phyloP scores from a whole-genome alignment of 2,888 invertebrate genomes.

The Pollenia angustigena region DNA sequence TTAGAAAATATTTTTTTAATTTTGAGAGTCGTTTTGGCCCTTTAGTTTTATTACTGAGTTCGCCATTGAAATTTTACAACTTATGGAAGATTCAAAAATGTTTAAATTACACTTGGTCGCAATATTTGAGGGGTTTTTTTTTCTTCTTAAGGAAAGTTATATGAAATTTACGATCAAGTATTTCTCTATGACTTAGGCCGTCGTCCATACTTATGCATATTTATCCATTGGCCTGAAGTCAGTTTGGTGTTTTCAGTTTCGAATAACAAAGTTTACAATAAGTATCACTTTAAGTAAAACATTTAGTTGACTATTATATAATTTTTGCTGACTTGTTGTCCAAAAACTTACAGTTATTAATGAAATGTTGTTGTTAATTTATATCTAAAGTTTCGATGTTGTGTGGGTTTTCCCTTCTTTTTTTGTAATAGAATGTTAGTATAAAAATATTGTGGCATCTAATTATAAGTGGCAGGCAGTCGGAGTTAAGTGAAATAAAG shows the following conservation, averaged over 20 bases:
- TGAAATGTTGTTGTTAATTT: constrained; percentile 21
- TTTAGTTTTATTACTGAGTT: constrained; percentile 1
- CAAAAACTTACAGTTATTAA: neutral
- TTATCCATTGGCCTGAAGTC: constrained; percentile 17
- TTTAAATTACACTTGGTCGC: constrained; percentile 58
- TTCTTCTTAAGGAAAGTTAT: constrained; percentile 46
- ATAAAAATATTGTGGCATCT: constrained; percentile 62
- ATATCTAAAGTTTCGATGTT: constrained; percentile 27
- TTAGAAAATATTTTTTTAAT: too few species aligned
- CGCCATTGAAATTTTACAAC: constrained; percentile 39
- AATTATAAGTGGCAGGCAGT: constrained; percentile 59
- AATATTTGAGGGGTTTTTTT: constrained; percentile 26
- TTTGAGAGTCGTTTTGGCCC: neutral
- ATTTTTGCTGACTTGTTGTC: constrained; percentile 53
- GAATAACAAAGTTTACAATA: constrained; percentile 15
- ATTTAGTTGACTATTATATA: constrained; percentile 64
- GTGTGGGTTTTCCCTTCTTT: constrained; percentile 20
- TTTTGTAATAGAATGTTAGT: neutral
- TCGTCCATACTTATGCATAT: constrained; percentile 2
- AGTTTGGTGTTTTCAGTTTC: neutral
- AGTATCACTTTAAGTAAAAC: constrained; percentile 34
- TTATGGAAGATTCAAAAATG: constrained; percentile 59
- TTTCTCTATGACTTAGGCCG: neutral
- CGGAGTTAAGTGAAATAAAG: neutral
- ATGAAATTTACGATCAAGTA: constrained; percentile 61